Base-by-base conservation (phyloP, 30 jellyfish, hydroid and myxozoan species). In the Chironex yamaguchii region DNA sequence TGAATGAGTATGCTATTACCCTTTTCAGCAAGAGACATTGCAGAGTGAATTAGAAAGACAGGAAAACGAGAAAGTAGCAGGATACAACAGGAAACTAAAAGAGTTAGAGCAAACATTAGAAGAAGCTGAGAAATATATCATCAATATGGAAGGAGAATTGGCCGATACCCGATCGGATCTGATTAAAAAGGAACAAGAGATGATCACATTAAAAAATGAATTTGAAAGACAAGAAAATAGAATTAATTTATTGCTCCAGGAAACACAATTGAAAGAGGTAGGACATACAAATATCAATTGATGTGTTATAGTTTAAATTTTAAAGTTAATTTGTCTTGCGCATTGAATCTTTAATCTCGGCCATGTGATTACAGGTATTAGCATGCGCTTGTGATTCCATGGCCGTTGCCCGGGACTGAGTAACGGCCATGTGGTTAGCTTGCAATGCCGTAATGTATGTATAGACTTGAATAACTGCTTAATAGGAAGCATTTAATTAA, bases 241-340 rank as follows among this genome's bases (percentile, higher is more conserved):
- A 2, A 34, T 75, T 34, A 84, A 28, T n/a, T 66, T 76, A 28
- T 49, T 74, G 27, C 24, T 27, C n/a, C 74, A 71, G 24, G 97
- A 91, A 51, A 91, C 81, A 31, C 76, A 84, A 11, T 30, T 84
- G 9, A 52, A 65, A 25, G 81, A 65, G 96, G 96, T 86, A 2
- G 0, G 94, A n/a, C n/a, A n/a, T n/a, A n/a, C n/a, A n/a, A n/a
- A n/a, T n/a, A n/a, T n/a, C n/a, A n/a, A n/a, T n/a, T n/a, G n/a
- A n/a, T n/a, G n/a, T n/a, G n/a, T n/a, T n/a, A n/a, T n/a, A n/a
- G n/a, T n/a, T n/a, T n/a, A n/a, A n/a, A n/a, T n/a, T n/a, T n/a
- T n/a, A n/a, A 12, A 48, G n/a, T 9, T 48, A 9, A 48, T 48
- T 48, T 48, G n/a, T n/a, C n/a, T n/a, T n/a, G n/a, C n/a, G n/a